Percentiles rank a stretch among this genome's conserved stretches.
Evolutionary conservation across 2,888 invertebrate species (phyloP).

Genomic region (Drosophila algonquin): DNA sequence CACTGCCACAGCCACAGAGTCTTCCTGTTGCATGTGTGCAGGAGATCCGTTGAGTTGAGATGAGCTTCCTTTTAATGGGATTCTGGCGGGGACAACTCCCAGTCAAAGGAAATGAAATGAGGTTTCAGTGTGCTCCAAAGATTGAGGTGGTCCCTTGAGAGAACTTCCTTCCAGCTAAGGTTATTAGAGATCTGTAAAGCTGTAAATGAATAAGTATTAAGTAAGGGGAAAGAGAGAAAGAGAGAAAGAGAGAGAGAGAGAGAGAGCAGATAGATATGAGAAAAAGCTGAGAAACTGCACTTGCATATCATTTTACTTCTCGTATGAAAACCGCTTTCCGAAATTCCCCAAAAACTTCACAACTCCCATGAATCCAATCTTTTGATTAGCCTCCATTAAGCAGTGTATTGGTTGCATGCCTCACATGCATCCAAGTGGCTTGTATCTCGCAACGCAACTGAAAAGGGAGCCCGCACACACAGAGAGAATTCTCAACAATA

Average conservation of each 20-base stretch:
- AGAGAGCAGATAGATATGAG: too few relatives aligned
- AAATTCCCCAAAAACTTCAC: background rate
- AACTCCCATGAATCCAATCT: constrained; percentile 1
- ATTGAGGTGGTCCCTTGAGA: constrained; percentile 16
- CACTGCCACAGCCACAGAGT: background rate
- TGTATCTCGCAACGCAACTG: background rate
- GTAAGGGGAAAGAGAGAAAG: background rate
- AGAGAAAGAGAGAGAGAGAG: too few relatives aligned
- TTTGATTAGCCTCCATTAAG: constrained; percentile 26
- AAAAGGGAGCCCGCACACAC: constrained; percentile 9
- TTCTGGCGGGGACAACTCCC: constrained; percentile 29
- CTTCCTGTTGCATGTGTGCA: constrained; percentile 34
- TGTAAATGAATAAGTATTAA: background rate
- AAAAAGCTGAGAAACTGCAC: too few relatives aligned
- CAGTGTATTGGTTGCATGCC: constrained; percentile 12
- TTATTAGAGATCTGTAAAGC: background rate
- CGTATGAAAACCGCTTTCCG: background rate
- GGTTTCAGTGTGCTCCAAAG: constrained; percentile 5
- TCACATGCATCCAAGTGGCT: constrained; percentile 21
- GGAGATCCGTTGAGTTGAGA: constrained; percentile 33
- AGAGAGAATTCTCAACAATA: constrained; percentile 42
- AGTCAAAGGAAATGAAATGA: constrained; percentile 34
- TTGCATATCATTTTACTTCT: background rate
- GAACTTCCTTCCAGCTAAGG: constrained; percentile 1
- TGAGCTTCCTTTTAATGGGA: constrained; percentile 45